Evolutionary conservation across 2,113 vertebrate species (phyloP).

Genomic region (Gopherus evgoodei): DNA sequence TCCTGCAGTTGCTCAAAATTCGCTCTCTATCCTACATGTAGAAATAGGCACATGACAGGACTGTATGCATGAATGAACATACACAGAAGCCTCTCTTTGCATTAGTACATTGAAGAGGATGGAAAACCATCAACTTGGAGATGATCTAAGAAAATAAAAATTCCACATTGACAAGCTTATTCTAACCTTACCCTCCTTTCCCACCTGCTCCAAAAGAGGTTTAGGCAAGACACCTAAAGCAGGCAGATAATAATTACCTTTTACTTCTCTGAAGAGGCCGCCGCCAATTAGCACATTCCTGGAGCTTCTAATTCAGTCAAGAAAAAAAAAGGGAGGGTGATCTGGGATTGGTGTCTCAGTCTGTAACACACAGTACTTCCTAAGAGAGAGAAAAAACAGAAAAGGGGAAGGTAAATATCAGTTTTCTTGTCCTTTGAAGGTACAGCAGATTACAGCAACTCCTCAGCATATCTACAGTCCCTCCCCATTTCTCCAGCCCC

Average conservation of each 20-base stretch:
- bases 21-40: not conserved
- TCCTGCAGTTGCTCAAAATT: not conserved
- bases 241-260: constrained; percentile 56
- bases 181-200: not conserved
- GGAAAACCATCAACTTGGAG: not conserved
- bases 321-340: not conserved
- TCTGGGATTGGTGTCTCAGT: not conserved
- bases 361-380: constrained; percentile 40
- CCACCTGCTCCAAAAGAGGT: constrained; percentile 1
- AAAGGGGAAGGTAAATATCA: not conserved
- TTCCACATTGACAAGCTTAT: not conserved
- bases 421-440: not conserved
- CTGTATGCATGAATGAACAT: not conserved
- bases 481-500: not conserved
- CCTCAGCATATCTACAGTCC: not conserved
- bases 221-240: constrained; percentile 38
- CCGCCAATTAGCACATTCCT: constrained; percentile 68
- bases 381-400: not conserved
- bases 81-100: not conserved
- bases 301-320: constrained; percentile 57
- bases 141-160: not conserved
- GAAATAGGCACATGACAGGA: not conserved
- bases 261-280: constrained; percentile 71
- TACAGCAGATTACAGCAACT: not conserved
- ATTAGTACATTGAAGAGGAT: not conserved